Base-by-base conservation (phyloP, 2,113 vertebrate species). In the Dipodomys ordii region DNA sequence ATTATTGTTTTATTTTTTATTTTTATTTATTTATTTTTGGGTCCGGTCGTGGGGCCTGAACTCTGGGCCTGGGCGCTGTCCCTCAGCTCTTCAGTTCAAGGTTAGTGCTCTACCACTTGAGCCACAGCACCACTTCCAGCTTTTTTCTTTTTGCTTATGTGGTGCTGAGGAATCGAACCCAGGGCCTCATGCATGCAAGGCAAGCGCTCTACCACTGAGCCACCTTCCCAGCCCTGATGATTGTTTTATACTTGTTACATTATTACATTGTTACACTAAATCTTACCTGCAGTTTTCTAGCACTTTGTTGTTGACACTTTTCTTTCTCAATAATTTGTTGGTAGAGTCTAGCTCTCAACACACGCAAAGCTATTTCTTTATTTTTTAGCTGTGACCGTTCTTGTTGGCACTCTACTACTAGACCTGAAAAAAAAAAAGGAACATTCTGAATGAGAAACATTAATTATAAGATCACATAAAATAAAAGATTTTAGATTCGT, bases 371-470 rank as follows among this genome's bases (percentile, higher is more conserved):
- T 0, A 97, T 98, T 57, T 99, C 99, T 96, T 98, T 99, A 97
- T 99, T 99, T 92, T 98, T 69, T 44, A 99, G 97, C 97, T 99
- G 99, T 3, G 99, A 99, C 91, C 99, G 98, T 73, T 98, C 98
- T 97, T 99, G 98, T 97, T 99, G 99, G 97, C 99, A 99, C 96
- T 99, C 99, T 0, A 99, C 98, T 0, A 95, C 94, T 20, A 98
- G 93, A 2, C 99, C 99, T 99, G 96, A 90, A 92, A 76, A 46
- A 92, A 92, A 35, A 90, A 82, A 20, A 87, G 76, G 57, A 83
- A 27, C 13, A 62, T 83, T 62, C 91, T 84, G 64, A 67, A 81
- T 30, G 53, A 7, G 22, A 64, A 80, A 78, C 30, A 30, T 57
- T 67, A 81, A 74, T 69, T n/a, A 93, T 87, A 81, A 91, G 30